Conservation (phyloP, 2,797 vertebrate genomes). For the Anabacerthia variegaticeps region DNA sequence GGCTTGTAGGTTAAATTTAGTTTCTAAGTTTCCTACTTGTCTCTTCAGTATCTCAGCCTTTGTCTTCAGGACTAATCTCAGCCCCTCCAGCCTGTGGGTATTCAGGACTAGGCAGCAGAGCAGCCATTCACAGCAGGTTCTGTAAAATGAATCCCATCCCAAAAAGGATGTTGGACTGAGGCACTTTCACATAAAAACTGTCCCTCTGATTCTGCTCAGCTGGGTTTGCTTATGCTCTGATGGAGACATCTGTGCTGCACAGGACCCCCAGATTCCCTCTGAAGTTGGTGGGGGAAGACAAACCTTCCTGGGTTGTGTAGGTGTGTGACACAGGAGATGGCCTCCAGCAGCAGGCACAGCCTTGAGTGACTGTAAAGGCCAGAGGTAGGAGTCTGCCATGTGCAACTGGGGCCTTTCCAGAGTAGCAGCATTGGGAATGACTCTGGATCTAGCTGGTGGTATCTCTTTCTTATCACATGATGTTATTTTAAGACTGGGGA, state of each 20-base stretch:
- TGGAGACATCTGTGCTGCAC: neutral
- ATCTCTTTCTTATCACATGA: neutral
- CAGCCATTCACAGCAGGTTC: accelerated
- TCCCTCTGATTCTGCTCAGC: neutral
- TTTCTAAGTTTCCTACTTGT: neutral
- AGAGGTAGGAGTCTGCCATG: neutral
- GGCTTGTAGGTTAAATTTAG: neutral
- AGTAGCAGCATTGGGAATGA: neutral
- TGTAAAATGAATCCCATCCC: neutral
- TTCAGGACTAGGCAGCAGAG: neutral
- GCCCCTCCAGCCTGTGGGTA: neutral
- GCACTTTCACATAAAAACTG: neutral
- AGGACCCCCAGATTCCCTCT: neutral
- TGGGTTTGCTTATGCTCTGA: accelerated
- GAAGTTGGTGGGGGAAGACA: neutral
- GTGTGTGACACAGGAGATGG: neutral
- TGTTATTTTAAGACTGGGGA: neutral
- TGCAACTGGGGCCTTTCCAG: neutral
- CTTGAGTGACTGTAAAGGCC: neutral
- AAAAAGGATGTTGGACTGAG: neutral
- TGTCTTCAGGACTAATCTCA: neutral
- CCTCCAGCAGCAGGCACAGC: neutral
- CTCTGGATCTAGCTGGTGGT: neutral
- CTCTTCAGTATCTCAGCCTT: neutral
- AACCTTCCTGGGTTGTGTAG: accelerated